A percentile compares a stretch with the other conserved stretches of the same genome.
These are phyloP conservation scores for Lathamus discolor DNA, from an alignment of 2,113 vertebrate species.

Conservation along the genomic window DNA sequence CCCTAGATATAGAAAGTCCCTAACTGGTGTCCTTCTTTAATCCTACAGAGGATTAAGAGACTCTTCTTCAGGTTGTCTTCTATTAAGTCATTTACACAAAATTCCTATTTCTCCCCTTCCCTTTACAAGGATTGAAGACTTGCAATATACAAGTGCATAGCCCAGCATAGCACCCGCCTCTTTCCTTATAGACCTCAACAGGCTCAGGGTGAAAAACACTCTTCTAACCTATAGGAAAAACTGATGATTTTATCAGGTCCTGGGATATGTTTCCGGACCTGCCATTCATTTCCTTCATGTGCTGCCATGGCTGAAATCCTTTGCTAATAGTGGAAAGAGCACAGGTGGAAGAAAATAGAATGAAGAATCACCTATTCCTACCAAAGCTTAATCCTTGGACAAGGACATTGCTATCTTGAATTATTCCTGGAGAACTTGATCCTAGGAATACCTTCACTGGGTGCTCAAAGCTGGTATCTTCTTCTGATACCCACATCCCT, in stretches of 20 bases:
- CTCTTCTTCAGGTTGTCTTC: neutral
- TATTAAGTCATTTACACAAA: neutral
- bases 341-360: neutral
- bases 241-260: neutral
- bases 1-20: neutral
- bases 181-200: neutral
- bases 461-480: neutral
- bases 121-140: neutral
- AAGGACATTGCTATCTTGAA: neutral
- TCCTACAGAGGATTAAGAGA: neutral
- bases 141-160: neutral
- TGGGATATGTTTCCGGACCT: neutral
- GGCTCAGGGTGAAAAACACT: neutral
- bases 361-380: neutral
- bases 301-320: neutral
- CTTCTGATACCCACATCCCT: neutral
- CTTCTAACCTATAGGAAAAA: neutral
- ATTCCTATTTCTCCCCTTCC: neutral
- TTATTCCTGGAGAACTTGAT: neutral
- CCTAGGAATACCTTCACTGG: neutral
- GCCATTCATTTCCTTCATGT: neutral
- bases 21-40: neutral
- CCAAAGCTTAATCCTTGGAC: neutral
- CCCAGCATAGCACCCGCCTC: neutral
- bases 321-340: neutral